Percentiles rank a stretch among this genome's conserved stretches.
Evolutionary conservation across 2,888 invertebrate species (phyloP).

Genomic region (Megastigmus dorsalis): DNA sequence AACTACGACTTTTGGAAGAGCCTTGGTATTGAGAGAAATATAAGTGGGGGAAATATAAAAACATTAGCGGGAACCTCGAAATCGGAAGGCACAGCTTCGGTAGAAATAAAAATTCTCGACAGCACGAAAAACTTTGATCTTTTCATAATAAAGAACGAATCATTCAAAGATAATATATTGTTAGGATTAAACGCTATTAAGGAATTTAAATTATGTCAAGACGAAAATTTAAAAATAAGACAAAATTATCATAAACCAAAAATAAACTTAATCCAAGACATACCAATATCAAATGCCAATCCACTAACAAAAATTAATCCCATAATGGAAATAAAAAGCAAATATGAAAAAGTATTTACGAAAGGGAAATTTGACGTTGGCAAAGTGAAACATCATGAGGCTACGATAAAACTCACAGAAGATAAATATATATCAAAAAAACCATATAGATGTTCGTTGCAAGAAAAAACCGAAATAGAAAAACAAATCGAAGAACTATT

Average conservation of each 20-base stretch:
- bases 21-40: slow-evolving; percentile 31
- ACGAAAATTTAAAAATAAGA: too few relatives aligned
- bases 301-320: too few relatives aligned
- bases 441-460: slow-evolving; percentile 53
- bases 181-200: too few relatives aligned
- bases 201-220: too few relatives aligned
- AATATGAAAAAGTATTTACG: slow-evolving; percentile 49
- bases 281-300: too few relatives aligned
- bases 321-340: slow-evolving; percentile 18
- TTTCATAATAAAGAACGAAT: slow-evolving; percentile 12
- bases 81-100: slow-evolving; percentile 29
- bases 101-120: not conserved
- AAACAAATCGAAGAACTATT: slow-evolving; percentile 50
- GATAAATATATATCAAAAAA: slow-evolving; percentile 54
- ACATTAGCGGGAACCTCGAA: slow-evolving; percentile 26
- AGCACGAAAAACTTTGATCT: not conserved
- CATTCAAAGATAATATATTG: too few relatives aligned
- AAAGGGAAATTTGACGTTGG: slow-evolving; percentile 53
- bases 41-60: slow-evolving; percentile 44
- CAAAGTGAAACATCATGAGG: slow-evolving; percentile 49
- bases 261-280: too few relatives aligned
- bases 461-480: slow-evolving; percentile 55
- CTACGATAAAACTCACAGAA: slow-evolving; percentile 51
- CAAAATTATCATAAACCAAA: too few relatives aligned
- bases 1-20: slow-evolving; percentile 40